These are phyloP conservation scores for Phyllotreta cruciferae DNA, from an alignment of 2,888 invertebrate species.

Conservation along the genomic window DNA sequence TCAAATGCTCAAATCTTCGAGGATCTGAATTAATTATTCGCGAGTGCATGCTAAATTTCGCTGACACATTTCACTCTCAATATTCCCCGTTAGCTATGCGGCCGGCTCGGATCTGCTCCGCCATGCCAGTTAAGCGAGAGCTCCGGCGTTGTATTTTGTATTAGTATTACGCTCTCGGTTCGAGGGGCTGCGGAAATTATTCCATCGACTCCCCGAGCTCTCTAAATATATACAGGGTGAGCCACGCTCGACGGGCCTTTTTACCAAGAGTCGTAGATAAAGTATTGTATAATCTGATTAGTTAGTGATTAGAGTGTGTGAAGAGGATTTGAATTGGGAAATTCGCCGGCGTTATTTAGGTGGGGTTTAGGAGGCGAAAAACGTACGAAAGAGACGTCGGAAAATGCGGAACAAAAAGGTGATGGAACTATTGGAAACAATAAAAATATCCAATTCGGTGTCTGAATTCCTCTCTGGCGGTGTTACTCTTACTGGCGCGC, in stretches of 20 bases:
- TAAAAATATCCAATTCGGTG: constrained; percentile 35
- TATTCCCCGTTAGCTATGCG: background rate
- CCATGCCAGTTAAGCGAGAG: too few relatives aligned
- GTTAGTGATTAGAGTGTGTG: background rate
- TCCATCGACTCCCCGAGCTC: too few relatives aligned
- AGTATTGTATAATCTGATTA: too few relatives aligned
- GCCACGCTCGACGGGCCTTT: too few relatives aligned
- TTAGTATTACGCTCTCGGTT: too few relatives aligned
- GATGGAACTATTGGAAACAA: constrained; percentile 33
- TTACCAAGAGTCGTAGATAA: too few relatives aligned
- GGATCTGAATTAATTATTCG: constrained; percentile 17
- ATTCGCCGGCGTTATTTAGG: constrained; percentile 28
- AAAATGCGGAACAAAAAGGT: constrained; percentile 20
- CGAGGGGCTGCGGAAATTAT: too few relatives aligned
- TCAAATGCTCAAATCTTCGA: constrained; percentile 12
- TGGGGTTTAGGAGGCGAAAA: constrained; percentile 30
- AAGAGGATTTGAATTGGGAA: constrained; percentile 24
- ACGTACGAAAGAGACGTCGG: constrained; percentile 22
- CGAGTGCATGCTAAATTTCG: constrained; percentile 14
- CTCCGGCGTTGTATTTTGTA: too few relatives aligned
- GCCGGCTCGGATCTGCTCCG: too few relatives aligned
- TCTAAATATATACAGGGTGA: too few relatives aligned
- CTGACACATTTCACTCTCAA: constrained; percentile 16
- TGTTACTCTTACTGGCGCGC: constrained; percentile 30
- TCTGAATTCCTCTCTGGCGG: constrained; percentile 29